Percentiles rank a stretch among this genome's conserved stretches.
Evolutionary conservation across 2,888 invertebrate species (phyloP).

Genomic region (Muschampia plurimacula): DNA sequence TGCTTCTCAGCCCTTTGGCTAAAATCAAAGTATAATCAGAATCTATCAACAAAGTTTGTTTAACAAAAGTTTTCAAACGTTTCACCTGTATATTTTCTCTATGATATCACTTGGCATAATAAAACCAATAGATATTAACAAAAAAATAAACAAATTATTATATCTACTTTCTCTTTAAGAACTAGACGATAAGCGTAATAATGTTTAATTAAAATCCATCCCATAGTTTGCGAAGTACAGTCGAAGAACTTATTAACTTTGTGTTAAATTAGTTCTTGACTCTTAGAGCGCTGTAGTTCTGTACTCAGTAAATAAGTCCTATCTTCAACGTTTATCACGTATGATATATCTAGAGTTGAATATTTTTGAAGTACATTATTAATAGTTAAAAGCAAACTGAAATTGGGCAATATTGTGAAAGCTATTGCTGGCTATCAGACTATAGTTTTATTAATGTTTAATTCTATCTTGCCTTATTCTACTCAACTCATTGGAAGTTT

Average conservation of each 20-base stretch:
- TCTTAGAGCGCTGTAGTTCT: slow-evolving; percentile 11
- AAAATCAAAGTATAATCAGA: too few relatives aligned
- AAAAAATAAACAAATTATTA: background rate
- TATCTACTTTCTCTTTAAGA: background rate
- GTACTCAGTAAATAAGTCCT: slow-evolving; percentile 5
- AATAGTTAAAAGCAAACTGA: background rate
- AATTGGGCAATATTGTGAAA: background rate
- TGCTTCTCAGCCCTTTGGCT: too few relatives aligned
- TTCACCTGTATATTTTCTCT: too few relatives aligned
- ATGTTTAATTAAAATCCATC: slow-evolving; percentile 27
- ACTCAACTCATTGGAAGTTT: too few relatives aligned
- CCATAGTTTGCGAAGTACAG: slow-evolving; percentile 17
- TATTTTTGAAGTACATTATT: background rate
- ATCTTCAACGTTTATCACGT: slow-evolving; percentile 9
- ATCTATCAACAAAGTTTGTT: too few relatives aligned
- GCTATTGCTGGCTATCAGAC: background rate
- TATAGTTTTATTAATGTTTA: too few relatives aligned
- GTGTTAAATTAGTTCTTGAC: slow-evolving; percentile 12
- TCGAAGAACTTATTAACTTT: slow-evolving; percentile 20
- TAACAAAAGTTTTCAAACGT: too few relatives aligned
- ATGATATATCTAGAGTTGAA: background rate
- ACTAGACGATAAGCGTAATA: background rate
- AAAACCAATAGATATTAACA: background rate
- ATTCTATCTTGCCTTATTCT: too few relatives aligned
- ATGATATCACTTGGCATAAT: too few relatives aligned